These are phyloP conservation scores for Actenoides lindsayi DNA, from an alignment of 2,113 vertebrate species.

Conservation along the genomic window DNA sequence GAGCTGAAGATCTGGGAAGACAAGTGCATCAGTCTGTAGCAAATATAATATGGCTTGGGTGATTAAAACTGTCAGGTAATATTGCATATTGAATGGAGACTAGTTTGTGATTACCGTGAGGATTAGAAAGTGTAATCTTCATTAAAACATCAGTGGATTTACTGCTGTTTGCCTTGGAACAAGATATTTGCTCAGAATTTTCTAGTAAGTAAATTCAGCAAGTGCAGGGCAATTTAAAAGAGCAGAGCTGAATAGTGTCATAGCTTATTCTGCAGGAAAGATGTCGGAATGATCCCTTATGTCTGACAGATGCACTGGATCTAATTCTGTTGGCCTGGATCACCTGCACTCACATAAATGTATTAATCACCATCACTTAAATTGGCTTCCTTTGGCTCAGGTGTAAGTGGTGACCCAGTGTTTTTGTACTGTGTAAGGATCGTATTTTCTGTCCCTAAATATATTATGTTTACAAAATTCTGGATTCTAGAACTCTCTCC, in stretches of 20 bases:
- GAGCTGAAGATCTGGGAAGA: neutral
- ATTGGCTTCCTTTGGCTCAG: neutral
- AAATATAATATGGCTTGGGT: neutral
- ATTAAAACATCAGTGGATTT: constrained; percentile 42
- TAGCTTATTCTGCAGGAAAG: neutral
- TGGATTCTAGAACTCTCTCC: neutral
- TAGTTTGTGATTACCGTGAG: constrained; percentile 11
- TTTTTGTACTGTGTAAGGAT: neutral
- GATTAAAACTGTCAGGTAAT: constrained; percentile 50
- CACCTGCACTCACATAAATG: neutral
- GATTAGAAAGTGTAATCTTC: constrained; percentile 13
- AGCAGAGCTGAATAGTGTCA: neutral
- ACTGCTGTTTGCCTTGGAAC: neutral
- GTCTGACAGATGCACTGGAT: neutral
- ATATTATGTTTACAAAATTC: neutral
- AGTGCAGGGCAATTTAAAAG: neutral
- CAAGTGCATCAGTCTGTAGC: neutral
- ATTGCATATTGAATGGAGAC: neutral
- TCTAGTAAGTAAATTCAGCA: constrained; percentile 13
- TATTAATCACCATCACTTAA: neutral
- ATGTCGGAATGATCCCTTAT: neutral
- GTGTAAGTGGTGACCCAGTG: neutral
- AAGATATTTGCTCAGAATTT: neutral
- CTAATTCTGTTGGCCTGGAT: neutral
- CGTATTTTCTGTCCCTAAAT: neutral